Percentiles rank a stretch among this genome's conserved stretches.
phyloP scores from a whole-genome alignment of 1,140 invertebrate species.

The Trissolcus basalis region DNA sequence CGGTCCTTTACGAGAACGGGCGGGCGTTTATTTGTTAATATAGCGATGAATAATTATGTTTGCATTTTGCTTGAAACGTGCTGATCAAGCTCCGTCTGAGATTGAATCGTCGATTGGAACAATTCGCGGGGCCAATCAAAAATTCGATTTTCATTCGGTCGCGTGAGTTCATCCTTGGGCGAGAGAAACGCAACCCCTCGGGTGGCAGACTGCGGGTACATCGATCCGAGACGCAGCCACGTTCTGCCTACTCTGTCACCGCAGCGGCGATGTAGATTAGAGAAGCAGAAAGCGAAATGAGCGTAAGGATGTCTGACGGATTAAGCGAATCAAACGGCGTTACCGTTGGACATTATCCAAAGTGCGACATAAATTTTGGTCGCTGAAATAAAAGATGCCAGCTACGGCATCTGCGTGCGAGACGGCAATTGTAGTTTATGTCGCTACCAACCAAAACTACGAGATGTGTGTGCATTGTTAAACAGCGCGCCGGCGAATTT shows the following conservation, averaged over 20 bases:
- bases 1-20: background rate
- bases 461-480: constrained; percentile 27
- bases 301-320: constrained; percentile 40
- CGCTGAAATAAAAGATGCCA: constrained; percentile 28
- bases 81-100: background rate
- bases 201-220: constrained; percentile 17
- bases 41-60: constrained; percentile 3
- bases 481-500: constrained; percentile 32
- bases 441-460: constrained; percentile 5
- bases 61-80: background rate
- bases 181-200: background rate
- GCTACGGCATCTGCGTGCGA: constrained; percentile 1
- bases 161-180: too few relatives aligned
- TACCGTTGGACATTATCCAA: constrained; percentile 40
- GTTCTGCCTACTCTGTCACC: constrained; percentile 37
- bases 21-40: background rate
- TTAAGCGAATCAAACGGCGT: constrained; percentile 47
- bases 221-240: constrained; percentile 43
- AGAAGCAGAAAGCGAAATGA: constrained; percentile 28
- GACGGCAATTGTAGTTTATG: constrained; percentile 16
- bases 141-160: constrained; percentile 27
- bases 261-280: constrained; percentile 25
- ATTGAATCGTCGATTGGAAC: constrained; percentile 6
- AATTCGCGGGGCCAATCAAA: background rate
- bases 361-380: constrained; percentile 14